Evolutionary conservation across 1,140 invertebrate genomes (phyloP).

Genomic region (Drosophila nigromelanica): DNA sequence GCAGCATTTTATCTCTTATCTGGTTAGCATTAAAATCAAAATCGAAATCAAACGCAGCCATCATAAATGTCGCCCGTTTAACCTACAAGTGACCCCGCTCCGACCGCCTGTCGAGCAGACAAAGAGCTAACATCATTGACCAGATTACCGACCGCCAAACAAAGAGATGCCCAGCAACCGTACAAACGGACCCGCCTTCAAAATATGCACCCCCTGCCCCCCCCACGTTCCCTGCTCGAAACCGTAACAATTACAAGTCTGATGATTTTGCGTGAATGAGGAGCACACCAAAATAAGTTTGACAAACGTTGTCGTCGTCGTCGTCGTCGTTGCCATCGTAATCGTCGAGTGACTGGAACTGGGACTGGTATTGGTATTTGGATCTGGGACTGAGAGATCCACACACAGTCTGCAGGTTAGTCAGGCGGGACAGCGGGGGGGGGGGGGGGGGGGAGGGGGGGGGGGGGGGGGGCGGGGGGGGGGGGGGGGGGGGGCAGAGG

Average conservation of each 20-base stretch:
- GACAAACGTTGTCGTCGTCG: constrained; percentile 41
- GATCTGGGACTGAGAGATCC: constrained; percentile 29
- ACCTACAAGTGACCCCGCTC: constrained; percentile 61
- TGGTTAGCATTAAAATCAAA: constrained; percentile 48
- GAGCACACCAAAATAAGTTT: constrained; percentile 53
- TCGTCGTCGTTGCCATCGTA: constrained; percentile 52
- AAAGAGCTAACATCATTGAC: constrained; percentile 63
- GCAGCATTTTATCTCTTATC: constrained; percentile 33
- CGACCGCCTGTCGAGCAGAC: constrained; percentile 28
- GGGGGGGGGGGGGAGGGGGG: not conserved
- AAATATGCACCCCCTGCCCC: not conserved
- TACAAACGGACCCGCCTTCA: constrained; percentile 16
- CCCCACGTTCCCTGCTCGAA: constrained; percentile 20
- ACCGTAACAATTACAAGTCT: constrained; percentile 80
- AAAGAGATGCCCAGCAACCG: constrained; percentile 45
- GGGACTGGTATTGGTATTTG: too few species aligned
- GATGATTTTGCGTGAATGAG: constrained; percentile 46
- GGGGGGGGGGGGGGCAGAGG: too few species aligned
- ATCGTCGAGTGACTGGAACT: constrained; percentile 17
- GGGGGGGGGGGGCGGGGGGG: not conserved
- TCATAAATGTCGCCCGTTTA: constrained; percentile 62
- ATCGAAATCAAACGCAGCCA: constrained; percentile 52
- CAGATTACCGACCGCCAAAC: constrained; percentile 65
- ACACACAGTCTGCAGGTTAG: constrained; percentile 71
- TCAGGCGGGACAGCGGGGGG: constrained; percentile 23